phyloP scores from a whole-genome alignment of 37 sponge, comb jelly and placozoan species.

The Axinella damicornis region DNA sequence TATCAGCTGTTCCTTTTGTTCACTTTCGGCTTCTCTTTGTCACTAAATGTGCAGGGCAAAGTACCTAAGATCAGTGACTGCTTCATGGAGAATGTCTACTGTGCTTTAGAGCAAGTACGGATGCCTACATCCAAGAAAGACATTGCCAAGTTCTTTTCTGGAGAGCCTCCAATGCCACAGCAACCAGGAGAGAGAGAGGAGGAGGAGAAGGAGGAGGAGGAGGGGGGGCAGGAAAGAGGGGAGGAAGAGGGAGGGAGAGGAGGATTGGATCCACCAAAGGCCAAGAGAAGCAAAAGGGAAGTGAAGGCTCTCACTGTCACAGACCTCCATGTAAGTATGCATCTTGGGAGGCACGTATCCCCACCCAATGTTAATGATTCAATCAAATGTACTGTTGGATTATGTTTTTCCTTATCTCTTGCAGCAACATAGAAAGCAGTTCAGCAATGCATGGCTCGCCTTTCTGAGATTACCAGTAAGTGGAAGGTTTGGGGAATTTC shows the following conservation, averaged over 20 bases:
- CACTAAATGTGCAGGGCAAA: too few species aligned
- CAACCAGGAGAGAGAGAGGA: background rate
- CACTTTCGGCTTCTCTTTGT: too few species aligned
- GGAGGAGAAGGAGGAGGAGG: slow-evolving; percentile 2
- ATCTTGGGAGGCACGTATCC: background rate
- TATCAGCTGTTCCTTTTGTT: too few species aligned
- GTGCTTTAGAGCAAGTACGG: slow-evolving; percentile 2
- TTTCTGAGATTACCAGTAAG: slow-evolving; percentile 87
- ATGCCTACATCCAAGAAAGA: slow-evolving; percentile 49
- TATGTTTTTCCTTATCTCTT: background rate
- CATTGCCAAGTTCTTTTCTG: slow-evolving; percentile 41
- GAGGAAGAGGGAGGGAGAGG: background rate
- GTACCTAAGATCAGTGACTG: background rate
- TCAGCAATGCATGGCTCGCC: slow-evolving; percentile 82
- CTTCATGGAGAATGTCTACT: slow-evolving; percentile 17
- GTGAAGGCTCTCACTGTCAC: slow-evolving; percentile 3
- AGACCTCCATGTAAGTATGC: background rate
- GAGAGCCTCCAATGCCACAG: background rate
- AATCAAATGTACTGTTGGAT: background rate
- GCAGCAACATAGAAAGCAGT: slow-evolving; percentile 65
- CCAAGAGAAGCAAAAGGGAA: slow-evolving; percentile 24
- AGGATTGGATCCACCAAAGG: slow-evolving; percentile 1
- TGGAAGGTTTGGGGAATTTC: too few species aligned
- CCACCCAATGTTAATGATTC: too few species aligned
- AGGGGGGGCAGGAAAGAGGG: slow-evolving; percentile 4